Base-by-base conservation (phyloP, 2,113 vertebrate genomes). In the Polypterus senegalus region DNA sequence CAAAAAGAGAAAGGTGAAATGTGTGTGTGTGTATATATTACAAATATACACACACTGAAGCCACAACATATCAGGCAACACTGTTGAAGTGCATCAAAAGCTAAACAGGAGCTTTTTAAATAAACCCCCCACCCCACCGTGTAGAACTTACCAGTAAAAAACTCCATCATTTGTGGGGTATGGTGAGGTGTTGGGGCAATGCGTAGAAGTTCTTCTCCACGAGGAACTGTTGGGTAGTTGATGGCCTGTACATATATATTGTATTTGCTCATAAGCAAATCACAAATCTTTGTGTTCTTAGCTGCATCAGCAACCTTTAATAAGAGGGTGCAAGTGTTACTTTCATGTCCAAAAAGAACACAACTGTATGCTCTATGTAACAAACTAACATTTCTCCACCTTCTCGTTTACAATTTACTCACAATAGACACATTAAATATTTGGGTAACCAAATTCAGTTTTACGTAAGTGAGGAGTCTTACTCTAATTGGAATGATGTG, bases 231-330 rank as follows among this genome's bases (percentile, higher is more conserved):
- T 0, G 94, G 96, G 69, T 96, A 97, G 67, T 98, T 98, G 73
- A 98, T 98, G 46, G 96, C 96, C 69, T 98, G 96, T 58, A 97
- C 94, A 0, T 98, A 98, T 76, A 98, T 91, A 76, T 92, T 94
- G 67, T 96, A 87, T 59, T 85, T 85, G 66, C 83, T 92, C 92
- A 98, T 94, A 70, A 98, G 81, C 62, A 91, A 74, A 63, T 98
- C 94, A 74, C 91, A 97, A 56, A 98, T 81, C 51, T 88, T 81
- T 0, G 93, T 92, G 70, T 97, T 98, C 77, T 94, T 97, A 70
- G 93, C 92, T 7, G 96, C 96, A 59, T 97, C 70, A 1, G 92
- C 81, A 9, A 98, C 93, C 94, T 98, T 5, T 7, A 57, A 71
- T 49, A 63, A 66, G 54, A 53, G 6, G 2, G 0, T 27, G 27